These are phyloP conservation scores for Pogonognathellus flavescens DNA, from an alignment of 1,140 invertebrate genomes.

Conservation along the genomic window DNA sequence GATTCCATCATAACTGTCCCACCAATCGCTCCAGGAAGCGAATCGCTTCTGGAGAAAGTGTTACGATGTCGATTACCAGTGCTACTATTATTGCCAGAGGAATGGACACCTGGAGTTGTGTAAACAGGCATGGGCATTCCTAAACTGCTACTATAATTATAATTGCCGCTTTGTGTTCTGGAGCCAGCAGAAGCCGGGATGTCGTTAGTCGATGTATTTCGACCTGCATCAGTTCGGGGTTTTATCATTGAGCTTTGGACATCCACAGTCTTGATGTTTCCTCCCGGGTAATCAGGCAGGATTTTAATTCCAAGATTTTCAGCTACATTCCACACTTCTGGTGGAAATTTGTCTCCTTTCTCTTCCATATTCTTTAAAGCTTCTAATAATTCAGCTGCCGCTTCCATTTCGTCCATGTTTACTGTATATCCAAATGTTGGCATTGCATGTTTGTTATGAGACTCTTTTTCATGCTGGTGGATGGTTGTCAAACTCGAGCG, in stretches of 20 bases:
- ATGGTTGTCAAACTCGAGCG: conserved; percentile 50
- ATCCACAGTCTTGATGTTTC: background rate
- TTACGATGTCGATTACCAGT: background rate
- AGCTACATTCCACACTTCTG: background rate
- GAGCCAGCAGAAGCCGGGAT: background rate
- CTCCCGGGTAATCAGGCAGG: background rate
- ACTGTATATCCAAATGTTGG: conserved; percentile 53
- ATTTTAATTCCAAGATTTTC: conserved; percentile 3
- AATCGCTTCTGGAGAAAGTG: conserved; percentile 10
- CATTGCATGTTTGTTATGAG: conserved; percentile 53
- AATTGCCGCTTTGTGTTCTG: background rate
- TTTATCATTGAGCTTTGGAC: conserved; percentile 1
- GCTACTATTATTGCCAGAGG: background rate
- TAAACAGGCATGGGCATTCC: conserved; percentile 10
- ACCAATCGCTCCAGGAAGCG: background rate
- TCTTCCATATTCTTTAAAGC: conserved; percentile 63
- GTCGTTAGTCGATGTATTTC: background rate
- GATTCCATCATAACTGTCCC: conserved; percentile 31
- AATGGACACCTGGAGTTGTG: conserved; percentile 1
- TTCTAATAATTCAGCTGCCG: conserved; percentile 62
- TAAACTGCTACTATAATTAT: background rate
- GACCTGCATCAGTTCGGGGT: background rate
- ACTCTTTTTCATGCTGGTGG: background rate
- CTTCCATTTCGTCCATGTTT: conserved; percentile 64
- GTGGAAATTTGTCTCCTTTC: conserved; percentile 41